Conservation (phyloP, 2,888 invertebrate species). For the Barypeithes pellucidus region DNA sequence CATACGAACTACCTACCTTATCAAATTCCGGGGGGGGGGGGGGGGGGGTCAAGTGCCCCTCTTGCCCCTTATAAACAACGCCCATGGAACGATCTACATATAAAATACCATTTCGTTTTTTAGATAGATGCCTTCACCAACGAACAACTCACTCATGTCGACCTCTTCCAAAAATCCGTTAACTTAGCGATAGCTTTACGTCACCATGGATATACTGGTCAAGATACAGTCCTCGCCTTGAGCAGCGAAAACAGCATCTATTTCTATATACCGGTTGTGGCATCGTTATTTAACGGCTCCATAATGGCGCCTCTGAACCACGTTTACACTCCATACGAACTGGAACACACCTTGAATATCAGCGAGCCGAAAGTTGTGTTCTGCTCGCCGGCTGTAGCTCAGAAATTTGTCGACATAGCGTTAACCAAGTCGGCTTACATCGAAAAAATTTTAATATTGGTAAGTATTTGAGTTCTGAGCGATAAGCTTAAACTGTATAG, state of each 20-base stretch:
- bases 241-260: conserved; percentile 51
- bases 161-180: conserved; percentile 36
- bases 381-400: conserved; percentile 16
- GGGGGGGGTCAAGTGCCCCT: no score
- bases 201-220: conserved; percentile 27
- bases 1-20: neutral
- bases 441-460: conserved; percentile 33
- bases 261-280: conserved; percentile 40
- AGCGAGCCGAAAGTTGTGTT: conserved; percentile 31
- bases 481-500: no score
- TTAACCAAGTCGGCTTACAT: conserved; percentile 16
- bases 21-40: no score
- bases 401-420: conserved; percentile 37
- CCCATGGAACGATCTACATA: no score
- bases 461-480: conserved; percentile 10
- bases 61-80: no score
- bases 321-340: conserved; percentile 41
- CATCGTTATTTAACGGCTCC: conserved; percentile 42
- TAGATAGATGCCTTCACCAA: conserved; percentile 45
- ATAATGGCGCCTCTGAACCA: conserved; percentile 46
- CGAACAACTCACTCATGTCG: conserved; percentile 20
- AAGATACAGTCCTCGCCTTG: conserved; percentile 35
- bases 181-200: conserved; percentile 40
- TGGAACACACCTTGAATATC: conserved; percentile 41
- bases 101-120: no score